Evolutionary conservation across 2,888 invertebrate genomes (phyloP).

Genomic region (Minunthozetes semirufus): DNA sequence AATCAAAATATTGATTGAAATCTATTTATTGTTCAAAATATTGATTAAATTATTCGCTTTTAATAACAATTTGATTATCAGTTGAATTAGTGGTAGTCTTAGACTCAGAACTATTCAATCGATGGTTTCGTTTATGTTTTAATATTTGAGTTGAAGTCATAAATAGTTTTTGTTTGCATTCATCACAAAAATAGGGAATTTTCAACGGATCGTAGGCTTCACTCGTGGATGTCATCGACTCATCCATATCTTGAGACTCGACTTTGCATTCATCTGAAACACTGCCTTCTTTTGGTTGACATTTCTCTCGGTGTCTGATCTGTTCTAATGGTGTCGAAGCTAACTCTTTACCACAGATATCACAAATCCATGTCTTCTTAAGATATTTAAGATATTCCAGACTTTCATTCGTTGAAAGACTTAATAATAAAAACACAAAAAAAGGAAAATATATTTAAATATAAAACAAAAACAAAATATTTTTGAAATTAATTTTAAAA

Average conservation of each 20-base stretch:
- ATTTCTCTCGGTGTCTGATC: conserved; percentile 63
- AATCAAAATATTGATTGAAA: conserved; percentile 13
- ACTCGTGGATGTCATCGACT: not conserved
- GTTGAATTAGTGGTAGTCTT: not conserved
- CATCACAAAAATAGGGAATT: conserved; percentile 62
- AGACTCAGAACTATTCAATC: not conserved
- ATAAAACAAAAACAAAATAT: conserved; percentile 19
- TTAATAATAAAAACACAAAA: conserved; percentile 54
- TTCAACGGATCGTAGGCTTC: conserved; percentile 45
- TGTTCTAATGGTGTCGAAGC: conserved; percentile 62
- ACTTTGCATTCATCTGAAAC: not conserved
- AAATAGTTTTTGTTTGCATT: conserved; percentile 61
- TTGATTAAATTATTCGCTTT: not conserved
- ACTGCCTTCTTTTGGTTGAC: conserved; percentile 44
- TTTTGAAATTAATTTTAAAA: not conserved
- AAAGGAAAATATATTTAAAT: not conserved
- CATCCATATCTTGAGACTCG: conserved; percentile 13
- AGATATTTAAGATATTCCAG: conserved; percentile 53
- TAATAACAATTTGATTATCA: not conserved
- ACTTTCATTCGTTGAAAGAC: conserved; percentile 43
- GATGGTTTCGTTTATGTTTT: conserved; percentile 59
- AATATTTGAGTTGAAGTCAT: conserved; percentile 76
- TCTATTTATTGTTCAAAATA: not conserved
- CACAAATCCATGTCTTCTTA: conserved; percentile 65
- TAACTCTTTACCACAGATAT: conserved; percentile 59